Percentiles rank a stretch among this genome's conserved stretches.
phyloP scores from a whole-genome alignment of 1,140 invertebrate genomes.

The Uloborus diversus region DNA sequence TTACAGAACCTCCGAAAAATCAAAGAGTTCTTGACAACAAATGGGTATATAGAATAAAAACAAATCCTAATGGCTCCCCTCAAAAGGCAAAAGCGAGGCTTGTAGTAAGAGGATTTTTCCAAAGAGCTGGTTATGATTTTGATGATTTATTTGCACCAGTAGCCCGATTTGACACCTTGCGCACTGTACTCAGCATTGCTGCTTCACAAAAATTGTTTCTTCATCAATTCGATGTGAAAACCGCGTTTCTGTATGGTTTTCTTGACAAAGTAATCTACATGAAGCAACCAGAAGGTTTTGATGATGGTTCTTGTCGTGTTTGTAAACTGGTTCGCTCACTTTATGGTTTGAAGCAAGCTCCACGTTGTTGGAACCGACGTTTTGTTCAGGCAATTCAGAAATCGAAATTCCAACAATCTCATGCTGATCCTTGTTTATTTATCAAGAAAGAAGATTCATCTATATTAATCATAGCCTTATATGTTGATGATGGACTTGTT shows the following conservation, averaged over 20 bases:
- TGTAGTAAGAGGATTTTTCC: no score
- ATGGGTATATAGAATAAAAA: no score
- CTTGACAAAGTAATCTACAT: slow-evolving; percentile 58
- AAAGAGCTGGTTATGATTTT: no score
- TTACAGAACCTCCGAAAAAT: no score
- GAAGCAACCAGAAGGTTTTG: slow-evolving; percentile 62
- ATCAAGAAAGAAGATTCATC: background rate
- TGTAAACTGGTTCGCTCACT: slow-evolving; percentile 63
- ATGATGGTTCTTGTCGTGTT: slow-evolving; percentile 57
- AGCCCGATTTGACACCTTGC: no score
- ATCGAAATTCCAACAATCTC: background rate
- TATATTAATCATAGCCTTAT: slow-evolving; percentile 63
- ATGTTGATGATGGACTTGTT: slow-evolving; percentile 68
- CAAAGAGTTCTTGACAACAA: no score
- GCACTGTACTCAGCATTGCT: no score
- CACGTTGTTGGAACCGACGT: slow-evolving; percentile 64
- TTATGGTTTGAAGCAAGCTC: slow-evolving; percentile 67
- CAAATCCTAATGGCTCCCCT: no score
- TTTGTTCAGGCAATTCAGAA: slow-evolving; percentile 11
- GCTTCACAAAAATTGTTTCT: no score
- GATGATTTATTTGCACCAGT: no score
- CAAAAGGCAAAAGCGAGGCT: no score
- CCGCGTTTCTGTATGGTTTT: slow-evolving; percentile 59
- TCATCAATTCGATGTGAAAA: no score
- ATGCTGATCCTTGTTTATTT: slow-evolving; percentile 48